Conservation (phyloP, 2,888 invertebrate species). For the Synergus japonicus region DNA sequence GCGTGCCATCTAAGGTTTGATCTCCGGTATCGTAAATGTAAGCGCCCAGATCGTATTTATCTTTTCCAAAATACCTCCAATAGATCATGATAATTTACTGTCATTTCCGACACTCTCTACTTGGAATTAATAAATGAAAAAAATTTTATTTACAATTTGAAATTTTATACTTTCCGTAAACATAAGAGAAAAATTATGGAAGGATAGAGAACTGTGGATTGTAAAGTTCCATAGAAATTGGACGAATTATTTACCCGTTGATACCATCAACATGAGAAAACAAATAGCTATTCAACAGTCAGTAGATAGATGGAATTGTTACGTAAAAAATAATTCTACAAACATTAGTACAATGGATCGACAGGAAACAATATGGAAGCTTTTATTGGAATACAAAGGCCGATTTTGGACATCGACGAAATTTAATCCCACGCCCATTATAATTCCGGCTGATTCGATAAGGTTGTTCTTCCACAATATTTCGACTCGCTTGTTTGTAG, state of each 20-base stretch:
- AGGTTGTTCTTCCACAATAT: slow-evolving; percentile 33
- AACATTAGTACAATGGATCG: slow-evolving; percentile 39
- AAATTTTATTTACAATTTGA: neutral
- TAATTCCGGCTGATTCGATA: slow-evolving; percentile 37
- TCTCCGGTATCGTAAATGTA: slow-evolving; percentile 42
- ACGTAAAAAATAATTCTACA: slow-evolving; percentile 40
- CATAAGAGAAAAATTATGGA: neutral
- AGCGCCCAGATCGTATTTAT: slow-evolving; percentile 52
- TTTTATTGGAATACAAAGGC: slow-evolving; percentile 39
- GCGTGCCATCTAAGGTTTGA: slow-evolving; percentile 45
- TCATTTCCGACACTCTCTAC: neutral
- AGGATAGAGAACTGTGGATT: slow-evolving; percentile 7
- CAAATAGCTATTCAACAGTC: slow-evolving; percentile 17
- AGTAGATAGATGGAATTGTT: neutral
- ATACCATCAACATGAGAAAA: slow-evolving; percentile 32
- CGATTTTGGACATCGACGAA: slow-evolving; percentile 34
- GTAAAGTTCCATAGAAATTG: slow-evolving; percentile 29
- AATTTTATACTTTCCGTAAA: neutral
- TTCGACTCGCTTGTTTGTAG: slow-evolving; percentile 58
- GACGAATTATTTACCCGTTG: slow-evolving; percentile 32
- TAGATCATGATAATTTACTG: slow-evolving; percentile 52
- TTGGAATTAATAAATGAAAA: too few relatives aligned
- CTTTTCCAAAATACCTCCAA: slow-evolving; percentile 46
- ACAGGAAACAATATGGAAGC: slow-evolving; percentile 37
- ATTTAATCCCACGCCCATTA: slow-evolving; percentile 39